phyloP scores from a whole-genome alignment of 2,797 vertebrate species.

The Hippocampus kuda region DNA sequence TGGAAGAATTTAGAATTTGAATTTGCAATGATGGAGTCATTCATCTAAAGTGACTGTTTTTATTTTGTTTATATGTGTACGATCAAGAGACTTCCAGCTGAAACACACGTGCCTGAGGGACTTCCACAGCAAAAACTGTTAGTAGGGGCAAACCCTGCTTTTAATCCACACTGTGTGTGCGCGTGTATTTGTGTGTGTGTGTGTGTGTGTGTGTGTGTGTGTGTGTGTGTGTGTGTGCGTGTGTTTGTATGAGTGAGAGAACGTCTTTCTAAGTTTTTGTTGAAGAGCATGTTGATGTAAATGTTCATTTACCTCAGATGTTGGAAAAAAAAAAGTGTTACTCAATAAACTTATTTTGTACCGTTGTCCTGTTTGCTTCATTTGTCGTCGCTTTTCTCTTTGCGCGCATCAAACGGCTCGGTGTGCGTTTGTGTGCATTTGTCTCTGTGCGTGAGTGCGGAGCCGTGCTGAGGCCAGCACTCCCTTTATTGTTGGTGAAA shows the following conservation, averaged over 20 bases:
- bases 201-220: not conserved
- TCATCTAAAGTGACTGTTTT: conserved; percentile 25
- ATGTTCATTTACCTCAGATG: conserved; percentile 83
- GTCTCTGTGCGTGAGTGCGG: conserved; percentile 21
- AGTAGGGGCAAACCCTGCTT: conserved; percentile 8
- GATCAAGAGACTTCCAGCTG: conserved; percentile 31
- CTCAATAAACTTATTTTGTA: conserved; percentile 86
- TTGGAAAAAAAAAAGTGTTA: conserved; percentile 71
- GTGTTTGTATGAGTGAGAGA: conserved; percentile 26
- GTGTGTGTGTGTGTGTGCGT: no score
- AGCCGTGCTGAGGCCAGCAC: conserved; percentile 59
- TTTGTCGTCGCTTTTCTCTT: not conserved
- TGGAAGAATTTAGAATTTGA: conserved; percentile 33
- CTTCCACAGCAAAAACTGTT: conserved; percentile 42
- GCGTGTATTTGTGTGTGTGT: not conserved
- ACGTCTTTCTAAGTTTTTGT: conserved; percentile 70
- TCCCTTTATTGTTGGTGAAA: conserved; percentile 61
- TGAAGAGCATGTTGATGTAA: conserved; percentile 78
- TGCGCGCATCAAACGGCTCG: not conserved
- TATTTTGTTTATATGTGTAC: conserved; percentile 24
- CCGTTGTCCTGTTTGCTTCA: conserved; percentile 36
- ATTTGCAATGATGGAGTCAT: conserved; percentile 27
- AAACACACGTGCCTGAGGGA: conserved; percentile 39
- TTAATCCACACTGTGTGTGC: conserved; percentile 23
- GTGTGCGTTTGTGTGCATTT: conserved; percentile 1